Conservation (phyloP, 2,113 vertebrate genomes). For the Calidris pugnax region DNA sequence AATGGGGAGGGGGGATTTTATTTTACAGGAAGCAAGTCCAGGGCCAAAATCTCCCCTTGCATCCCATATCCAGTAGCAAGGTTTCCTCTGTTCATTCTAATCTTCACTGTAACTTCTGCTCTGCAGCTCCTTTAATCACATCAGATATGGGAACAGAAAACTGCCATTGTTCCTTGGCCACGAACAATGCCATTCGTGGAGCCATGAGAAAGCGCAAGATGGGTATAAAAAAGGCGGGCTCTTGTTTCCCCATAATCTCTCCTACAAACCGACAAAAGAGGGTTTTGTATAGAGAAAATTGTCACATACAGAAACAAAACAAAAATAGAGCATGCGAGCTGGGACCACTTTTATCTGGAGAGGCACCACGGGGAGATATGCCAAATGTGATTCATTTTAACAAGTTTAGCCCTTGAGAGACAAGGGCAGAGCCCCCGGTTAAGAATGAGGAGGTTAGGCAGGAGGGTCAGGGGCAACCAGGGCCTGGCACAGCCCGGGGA, state of each 20-base stretch:
- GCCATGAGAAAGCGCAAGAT: constrained; percentile 61
- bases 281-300: constrained; percentile 71
- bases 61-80: not conserved
- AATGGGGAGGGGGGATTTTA: not conserved
- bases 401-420: constrained; percentile 60
- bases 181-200: constrained; percentile 50
- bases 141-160: constrained; percentile 69
- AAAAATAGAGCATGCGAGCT: constrained; percentile 62
- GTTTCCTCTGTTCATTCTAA: constrained; percentile 45
- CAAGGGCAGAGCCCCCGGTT: constrained; percentile 25
- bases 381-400: constrained; percentile 69
- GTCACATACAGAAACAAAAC: constrained; percentile 69
- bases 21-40: not conserved
- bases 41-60: not conserved
- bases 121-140: constrained; percentile 61
- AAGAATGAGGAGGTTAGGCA: constrained; percentile 48
- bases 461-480: not conserved
- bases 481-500: constrained; percentile 26
- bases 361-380: constrained; percentile 69
- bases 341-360: constrained; percentile 68
- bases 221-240: constrained; percentile 55
- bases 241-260: constrained; percentile 67
- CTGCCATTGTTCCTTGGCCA: constrained; percentile 59
- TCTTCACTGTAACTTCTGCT: constrained; percentile 60
- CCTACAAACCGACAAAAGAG: constrained; percentile 68